phyloP scores from a whole-genome alignment of 2,797 vertebrate species.

The Pseudochirops cupreus region DNA sequence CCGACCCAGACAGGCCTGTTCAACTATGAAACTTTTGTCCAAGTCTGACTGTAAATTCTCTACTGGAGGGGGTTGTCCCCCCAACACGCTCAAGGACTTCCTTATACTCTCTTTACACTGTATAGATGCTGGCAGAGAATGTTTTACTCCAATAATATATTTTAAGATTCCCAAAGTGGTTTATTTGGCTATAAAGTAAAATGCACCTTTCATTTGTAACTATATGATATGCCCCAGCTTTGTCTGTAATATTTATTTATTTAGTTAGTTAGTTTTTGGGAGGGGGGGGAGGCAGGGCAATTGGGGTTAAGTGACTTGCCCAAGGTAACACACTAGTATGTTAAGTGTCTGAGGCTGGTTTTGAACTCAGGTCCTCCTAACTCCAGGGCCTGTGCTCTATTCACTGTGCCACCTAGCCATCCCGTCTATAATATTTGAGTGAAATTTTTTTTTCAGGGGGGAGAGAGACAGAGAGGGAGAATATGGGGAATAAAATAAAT shows the following conservation, averaged over 20 bases:
- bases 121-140: background rate
- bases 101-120: too few species aligned
- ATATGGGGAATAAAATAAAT: background rate
- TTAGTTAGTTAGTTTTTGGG: too few species aligned
- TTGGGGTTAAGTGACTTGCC: too few species aligned
- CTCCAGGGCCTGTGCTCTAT: too few species aligned
- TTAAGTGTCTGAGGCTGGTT: too few species aligned
- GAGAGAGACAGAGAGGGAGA: background rate
- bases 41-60: background rate
- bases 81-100: background rate
- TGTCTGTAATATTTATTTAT: background rate
- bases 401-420: too few species aligned
- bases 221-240: background rate
- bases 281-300: too few species aligned
- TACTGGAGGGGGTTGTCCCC: background rate
- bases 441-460: background rate
- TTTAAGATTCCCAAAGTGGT: background rate
- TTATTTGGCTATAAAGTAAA: background rate
- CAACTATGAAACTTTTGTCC: background rate
- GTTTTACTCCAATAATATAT: background rate
- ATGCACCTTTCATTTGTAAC: background rate
- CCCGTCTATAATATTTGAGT: background rate
- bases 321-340: too few species aligned
- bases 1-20: background rate
- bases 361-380: too few species aligned